Percentiles rank a stretch among this genome's conserved stretches.
phyloP scores from a whole-genome alignment of 2,888 invertebrate species.

The Sepiola atlantica region DNA sequence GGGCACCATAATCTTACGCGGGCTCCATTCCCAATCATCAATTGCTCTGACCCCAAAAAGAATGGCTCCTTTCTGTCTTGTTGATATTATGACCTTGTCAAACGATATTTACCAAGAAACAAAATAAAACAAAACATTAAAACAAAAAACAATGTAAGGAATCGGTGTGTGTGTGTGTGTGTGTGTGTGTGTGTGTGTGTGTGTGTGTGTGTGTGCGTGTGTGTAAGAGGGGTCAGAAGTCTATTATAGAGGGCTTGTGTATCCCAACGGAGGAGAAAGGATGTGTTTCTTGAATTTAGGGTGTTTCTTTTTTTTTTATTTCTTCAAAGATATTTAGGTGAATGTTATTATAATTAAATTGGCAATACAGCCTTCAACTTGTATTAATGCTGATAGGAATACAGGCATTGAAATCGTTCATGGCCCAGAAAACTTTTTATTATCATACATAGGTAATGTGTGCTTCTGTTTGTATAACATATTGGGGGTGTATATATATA shows the following conservation, averaged over 20 bases:
- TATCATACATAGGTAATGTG: neutral
- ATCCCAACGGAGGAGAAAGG: neutral
- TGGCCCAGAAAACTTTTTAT: neutral
- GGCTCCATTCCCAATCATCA: neutral
- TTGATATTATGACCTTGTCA: constrained; percentile 4
- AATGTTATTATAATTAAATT: constrained; percentile 10
- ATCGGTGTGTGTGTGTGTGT: too few relatives aligned
- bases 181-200: too few relatives aligned
- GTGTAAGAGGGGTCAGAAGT: too few relatives aligned
- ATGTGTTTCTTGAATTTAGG: neutral
- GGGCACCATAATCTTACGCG: neutral
- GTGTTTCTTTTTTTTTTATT: neutral
- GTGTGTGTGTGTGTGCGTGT: too few relatives aligned
- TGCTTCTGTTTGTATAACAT: too few relatives aligned
- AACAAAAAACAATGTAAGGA: neutral
- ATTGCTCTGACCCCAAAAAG: neutral
- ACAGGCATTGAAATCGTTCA: neutral
- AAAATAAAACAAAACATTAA: neutral
- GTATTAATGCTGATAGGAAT: neutral
- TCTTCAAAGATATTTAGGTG: neutral
- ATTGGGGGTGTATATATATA: too few relatives aligned
- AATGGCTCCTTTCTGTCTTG: constrained; percentile 20
- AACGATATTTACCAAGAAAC: neutral
- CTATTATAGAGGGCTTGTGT: too few relatives aligned
- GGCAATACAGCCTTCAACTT: neutral